Evolutionary conservation across 2,797 vertebrate species (phyloP).

Genomic region (Champsocephalus esox): DNA sequence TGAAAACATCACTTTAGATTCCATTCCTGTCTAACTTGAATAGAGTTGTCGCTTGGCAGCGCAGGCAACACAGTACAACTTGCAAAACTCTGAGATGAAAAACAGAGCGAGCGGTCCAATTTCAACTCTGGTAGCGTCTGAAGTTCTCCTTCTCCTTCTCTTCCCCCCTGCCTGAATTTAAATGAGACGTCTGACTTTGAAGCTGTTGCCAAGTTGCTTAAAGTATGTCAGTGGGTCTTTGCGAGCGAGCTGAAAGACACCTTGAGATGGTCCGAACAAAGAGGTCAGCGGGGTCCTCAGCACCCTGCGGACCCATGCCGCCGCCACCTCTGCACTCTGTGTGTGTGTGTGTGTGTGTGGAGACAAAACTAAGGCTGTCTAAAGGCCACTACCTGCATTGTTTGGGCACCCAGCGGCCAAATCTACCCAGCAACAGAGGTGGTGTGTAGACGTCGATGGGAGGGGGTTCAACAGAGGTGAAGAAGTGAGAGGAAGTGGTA

Average conservation of each 20-base stretch:
- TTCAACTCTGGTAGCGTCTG: constrained; percentile 62
- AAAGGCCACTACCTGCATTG: constrained; percentile 68
- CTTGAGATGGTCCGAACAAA: constrained; percentile 76
- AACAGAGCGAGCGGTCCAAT: constrained; percentile 41
- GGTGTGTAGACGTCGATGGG: neutral
- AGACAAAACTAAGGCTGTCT: constrained; percentile 37
- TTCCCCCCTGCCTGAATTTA: constrained; percentile 69
- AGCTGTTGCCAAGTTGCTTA: constrained; percentile 77
- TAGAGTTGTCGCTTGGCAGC: constrained; percentile 20
- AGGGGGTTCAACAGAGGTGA: constrained; percentile 50
- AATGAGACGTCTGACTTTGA: constrained; percentile 77
- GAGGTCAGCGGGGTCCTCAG: constrained; percentile 64
- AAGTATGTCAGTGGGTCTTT: constrained; percentile 79
- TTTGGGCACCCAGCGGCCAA: constrained; percentile 48
- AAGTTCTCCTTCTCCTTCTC: constrained; percentile 52
- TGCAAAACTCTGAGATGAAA: constrained; percentile 22
- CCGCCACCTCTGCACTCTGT: constrained; percentile 33
- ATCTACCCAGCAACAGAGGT: constrained; percentile 78
- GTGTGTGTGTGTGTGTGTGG: constrained; percentile 4
- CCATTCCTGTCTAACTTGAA: constrained; percentile 12
- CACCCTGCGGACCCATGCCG: constrained; percentile 46
- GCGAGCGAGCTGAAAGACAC: constrained; percentile 77
- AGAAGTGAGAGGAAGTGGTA: constrained; percentile 62
- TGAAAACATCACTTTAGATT: neutral
- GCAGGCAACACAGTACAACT: constrained; percentile 31